These are phyloP conservation scores for Rhinophrynus dorsalis DNA, from an alignment of 2,797 vertebrate genomes.

Conservation along the genomic window DNA sequence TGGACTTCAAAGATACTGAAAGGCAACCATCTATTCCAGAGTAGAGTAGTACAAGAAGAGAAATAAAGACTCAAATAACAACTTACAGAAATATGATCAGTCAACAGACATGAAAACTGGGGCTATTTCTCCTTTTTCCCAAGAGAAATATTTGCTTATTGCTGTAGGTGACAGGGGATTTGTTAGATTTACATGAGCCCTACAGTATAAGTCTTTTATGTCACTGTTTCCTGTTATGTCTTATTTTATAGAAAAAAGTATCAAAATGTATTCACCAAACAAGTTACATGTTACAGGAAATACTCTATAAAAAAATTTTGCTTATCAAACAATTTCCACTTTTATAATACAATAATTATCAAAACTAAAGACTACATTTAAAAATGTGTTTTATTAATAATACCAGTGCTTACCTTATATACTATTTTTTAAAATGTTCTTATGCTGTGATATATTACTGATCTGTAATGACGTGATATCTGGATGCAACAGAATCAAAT, in stretches of 20 bases:
- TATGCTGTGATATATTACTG: not conserved
- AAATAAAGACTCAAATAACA: conserved; percentile 5
- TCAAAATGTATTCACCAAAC: too few relatives aligned
- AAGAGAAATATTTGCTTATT: conserved; percentile 31
- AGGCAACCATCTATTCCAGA: conserved; percentile 8
- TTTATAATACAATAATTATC: too few relatives aligned
- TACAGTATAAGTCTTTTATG: not conserved
- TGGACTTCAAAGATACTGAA: conserved; percentile 35
- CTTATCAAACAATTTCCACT: too few relatives aligned
- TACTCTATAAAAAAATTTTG: too few relatives aligned
- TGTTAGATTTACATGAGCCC: conserved; percentile 25
- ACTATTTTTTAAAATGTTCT: too few relatives aligned
- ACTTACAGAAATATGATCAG: conserved; percentile 26
- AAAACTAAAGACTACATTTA: too few relatives aligned
- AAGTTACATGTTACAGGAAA: too few relatives aligned
- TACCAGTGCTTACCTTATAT: too few relatives aligned
- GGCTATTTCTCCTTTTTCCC: conserved; percentile 10
- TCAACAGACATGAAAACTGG: not conserved
- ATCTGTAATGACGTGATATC: too few relatives aligned
- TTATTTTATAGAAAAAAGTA: too few relatives aligned
- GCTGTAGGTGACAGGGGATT: conserved; percentile 32
- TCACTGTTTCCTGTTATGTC: not conserved
- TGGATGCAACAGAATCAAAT: too few relatives aligned
- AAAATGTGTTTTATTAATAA: too few relatives aligned
- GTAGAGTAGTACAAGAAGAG: not conserved